Conservation (phyloP, 2,888 invertebrate genomes). For the Gari tellinella region DNA sequence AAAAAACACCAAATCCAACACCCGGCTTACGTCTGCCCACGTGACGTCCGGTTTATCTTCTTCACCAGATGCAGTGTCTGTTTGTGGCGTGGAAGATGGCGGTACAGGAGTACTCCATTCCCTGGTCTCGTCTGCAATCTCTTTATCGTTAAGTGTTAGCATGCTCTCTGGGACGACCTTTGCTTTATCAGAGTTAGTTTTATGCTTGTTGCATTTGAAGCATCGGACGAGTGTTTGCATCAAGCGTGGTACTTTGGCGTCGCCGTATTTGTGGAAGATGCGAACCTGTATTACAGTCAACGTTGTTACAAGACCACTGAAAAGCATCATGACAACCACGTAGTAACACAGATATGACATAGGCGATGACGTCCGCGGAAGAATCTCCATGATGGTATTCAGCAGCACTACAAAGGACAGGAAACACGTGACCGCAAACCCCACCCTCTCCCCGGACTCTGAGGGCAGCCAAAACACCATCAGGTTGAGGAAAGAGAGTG, state of each 20-base stretch:
- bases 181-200: not conserved
- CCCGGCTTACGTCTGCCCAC: slow-evolving; percentile 18
- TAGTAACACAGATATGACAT: slow-evolving; percentile 50
- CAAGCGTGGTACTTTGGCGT: slow-evolving; percentile 26
- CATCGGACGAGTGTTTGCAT: slow-evolving; percentile 14
- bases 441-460: slow-evolving; percentile 50
- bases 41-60: slow-evolving; percentile 2
- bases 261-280: slow-evolving; percentile 34
- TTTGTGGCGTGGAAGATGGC: not conserved
- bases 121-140: too few relatives aligned
- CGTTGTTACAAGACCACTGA: slow-evolving; percentile 33
- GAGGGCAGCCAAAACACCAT: slow-evolving; percentile 50
- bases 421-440: slow-evolving; percentile 54
- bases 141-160: too few relatives aligned
- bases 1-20: slow-evolving; percentile 22
- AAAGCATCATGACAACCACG: slow-evolving; percentile 43
- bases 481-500: slow-evolving; percentile 29
- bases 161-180: too few relatives aligned
- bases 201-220: not conserved
- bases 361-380: slow-evolving; percentile 35
- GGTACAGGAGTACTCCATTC: too few relatives aligned
- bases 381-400: slow-evolving; percentile 36
- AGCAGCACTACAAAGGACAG: slow-evolving; percentile 50
- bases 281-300: slow-evolving; percentile 33
- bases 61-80: not conserved